Conservation (phyloP, 2,113 vertebrate species). For the Pandion haliaetus region DNA sequence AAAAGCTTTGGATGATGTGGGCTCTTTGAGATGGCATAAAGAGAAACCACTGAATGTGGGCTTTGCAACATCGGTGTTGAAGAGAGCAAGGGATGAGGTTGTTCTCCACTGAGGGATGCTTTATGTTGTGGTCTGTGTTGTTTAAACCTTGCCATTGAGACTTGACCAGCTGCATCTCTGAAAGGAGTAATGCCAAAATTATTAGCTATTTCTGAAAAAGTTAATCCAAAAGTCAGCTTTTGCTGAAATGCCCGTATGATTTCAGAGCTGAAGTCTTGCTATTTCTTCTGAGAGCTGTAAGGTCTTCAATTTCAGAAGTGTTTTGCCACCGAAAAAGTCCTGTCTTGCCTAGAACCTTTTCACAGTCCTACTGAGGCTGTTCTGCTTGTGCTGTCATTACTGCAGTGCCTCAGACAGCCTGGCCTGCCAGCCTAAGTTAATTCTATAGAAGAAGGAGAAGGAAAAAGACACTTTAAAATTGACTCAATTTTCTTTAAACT, state of each 20-base stretch:
- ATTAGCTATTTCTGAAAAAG: not conserved
- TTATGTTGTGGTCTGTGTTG: not conserved
- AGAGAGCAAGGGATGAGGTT: not conserved
- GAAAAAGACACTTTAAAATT: not conserved
- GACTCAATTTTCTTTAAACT: not conserved
- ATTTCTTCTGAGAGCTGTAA: not conserved
- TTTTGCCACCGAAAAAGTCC: not conserved
- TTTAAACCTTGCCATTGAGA: not conserved
- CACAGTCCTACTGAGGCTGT: not conserved
- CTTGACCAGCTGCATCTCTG: not conserved
- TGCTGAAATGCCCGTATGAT: not conserved
- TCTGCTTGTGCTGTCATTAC: not conserved
- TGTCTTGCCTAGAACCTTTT: not conserved
- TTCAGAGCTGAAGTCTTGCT: not conserved
- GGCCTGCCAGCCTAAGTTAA: not conserved
- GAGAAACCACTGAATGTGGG: not conserved
- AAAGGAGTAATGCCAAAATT: not conserved
- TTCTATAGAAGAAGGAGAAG: not conserved
- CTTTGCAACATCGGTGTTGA: accelerated
- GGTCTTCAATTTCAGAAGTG: not conserved
- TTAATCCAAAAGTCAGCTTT: not conserved
- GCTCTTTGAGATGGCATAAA: not conserved
- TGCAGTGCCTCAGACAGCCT: not conserved
- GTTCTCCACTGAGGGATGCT: not conserved
- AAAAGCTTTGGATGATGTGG: not conserved